Evolutionary conservation across 1,140 invertebrate genomes (phyloP).

Genomic region (Dryas iulia): DNA sequence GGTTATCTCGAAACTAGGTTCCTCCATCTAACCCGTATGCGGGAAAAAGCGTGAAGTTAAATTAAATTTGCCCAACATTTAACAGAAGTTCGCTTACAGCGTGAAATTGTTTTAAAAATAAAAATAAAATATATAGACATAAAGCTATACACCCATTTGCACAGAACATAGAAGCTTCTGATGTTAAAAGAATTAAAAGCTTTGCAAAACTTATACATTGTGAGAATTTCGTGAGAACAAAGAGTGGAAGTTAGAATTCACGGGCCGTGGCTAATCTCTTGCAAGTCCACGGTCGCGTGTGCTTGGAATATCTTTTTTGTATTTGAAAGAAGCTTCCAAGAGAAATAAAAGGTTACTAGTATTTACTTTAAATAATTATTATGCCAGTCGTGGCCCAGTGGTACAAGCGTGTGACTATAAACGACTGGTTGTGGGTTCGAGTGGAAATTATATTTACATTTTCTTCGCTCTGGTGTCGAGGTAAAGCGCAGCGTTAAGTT

Average conservation of each 20-base stretch:
- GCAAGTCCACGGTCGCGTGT: slow-evolving; percentile 14
- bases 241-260: slow-evolving; percentile 12
- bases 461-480: too few species aligned
- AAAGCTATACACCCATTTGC: neutral
- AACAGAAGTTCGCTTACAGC: neutral
- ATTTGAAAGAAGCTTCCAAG: neutral
- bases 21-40: too few species aligned
- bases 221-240: slow-evolving; percentile 13
- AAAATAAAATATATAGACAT: neutral
- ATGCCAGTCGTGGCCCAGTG: too few species aligned
- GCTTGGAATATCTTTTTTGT: slow-evolving; percentile 6
- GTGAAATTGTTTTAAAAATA: neutral
- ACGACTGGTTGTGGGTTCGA: too few species aligned
- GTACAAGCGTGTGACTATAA: too few species aligned
- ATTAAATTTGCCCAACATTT: neutral
- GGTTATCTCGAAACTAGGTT: too few species aligned
- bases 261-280: slow-evolving; percentile 3
- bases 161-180: neutral
- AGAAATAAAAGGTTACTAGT: neutral
- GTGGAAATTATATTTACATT: too few species aligned
- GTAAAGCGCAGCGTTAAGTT: too few species aligned
- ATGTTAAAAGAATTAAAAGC: neutral
- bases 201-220: neutral
- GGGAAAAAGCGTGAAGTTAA: too few species aligned
- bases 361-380: neutral